phyloP scores from a whole-genome alignment of 2,113 vertebrate species.

The Microcebus jonahi region DNA sequence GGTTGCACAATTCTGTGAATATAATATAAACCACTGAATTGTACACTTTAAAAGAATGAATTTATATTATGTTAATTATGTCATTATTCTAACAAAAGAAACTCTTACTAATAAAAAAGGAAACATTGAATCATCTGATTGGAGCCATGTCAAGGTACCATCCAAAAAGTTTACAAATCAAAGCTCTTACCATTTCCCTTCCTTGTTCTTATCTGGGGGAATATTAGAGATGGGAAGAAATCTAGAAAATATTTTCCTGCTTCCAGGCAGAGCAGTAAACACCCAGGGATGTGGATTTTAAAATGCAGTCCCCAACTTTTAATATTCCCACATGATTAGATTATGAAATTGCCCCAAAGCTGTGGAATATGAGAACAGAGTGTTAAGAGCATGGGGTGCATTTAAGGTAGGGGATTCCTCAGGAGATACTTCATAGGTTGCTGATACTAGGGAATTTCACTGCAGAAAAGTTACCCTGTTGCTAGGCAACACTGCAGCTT shows the following conservation, averaged over 20 bases:
- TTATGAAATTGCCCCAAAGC: slow-evolving; percentile 51
- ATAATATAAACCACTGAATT: slow-evolving; percentile 4
- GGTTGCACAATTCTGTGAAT: background rate
- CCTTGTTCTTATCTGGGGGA: slow-evolving; percentile 13
- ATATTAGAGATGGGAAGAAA: slow-evolving; percentile 38
- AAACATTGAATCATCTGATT: slow-evolving; percentile 41
- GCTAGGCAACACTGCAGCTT: slow-evolving; percentile 76
- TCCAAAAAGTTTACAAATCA: slow-evolving; percentile 56
- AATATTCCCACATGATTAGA: slow-evolving; percentile 48
- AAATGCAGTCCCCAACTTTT: slow-evolving; percentile 42
- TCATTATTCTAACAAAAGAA: slow-evolving; percentile 9
- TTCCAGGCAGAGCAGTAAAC: slow-evolving; percentile 29
- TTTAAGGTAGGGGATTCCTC: slow-evolving; percentile 69
- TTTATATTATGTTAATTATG: slow-evolving; percentile 28
- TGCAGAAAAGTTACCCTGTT: slow-evolving; percentile 77
- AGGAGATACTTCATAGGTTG: slow-evolving; percentile 62
- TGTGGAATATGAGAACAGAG: slow-evolving; percentile 39
- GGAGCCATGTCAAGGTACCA: background rate
- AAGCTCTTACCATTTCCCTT: slow-evolving; percentile 29
- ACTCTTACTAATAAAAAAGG: background rate
- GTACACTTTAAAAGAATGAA: background rate
- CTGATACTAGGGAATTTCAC: slow-evolving; percentile 68
- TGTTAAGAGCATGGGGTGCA: slow-evolving; percentile 51
- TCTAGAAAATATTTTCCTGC: slow-evolving; percentile 33
- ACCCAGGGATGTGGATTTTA: slow-evolving; percentile 44